A percentile compares a stretch with the other conserved stretches of the same genome.
phyloP scores from a whole-genome alignment of 2,797 vertebrate genomes.

The Gallinago nigripennis region DNA sequence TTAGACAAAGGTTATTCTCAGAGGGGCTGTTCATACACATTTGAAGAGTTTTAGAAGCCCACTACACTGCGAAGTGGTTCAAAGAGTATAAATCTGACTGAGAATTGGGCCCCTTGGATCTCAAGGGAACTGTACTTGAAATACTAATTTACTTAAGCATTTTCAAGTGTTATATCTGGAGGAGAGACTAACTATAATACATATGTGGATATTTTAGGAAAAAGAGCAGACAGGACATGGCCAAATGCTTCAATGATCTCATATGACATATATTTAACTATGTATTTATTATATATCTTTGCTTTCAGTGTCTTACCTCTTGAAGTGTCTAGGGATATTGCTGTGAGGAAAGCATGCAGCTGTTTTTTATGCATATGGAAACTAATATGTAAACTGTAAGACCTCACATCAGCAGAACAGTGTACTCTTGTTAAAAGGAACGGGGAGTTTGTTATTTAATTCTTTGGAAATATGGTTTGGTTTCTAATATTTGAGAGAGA shows the following conservation, averaged over 20 bases:
- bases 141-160: not conserved
- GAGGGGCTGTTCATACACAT: not conserved
- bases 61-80: not conserved
- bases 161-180: not conserved
- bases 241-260: not conserved
- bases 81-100: not conserved
- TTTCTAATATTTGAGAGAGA: not conserved
- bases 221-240: not conserved
- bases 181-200: not conserved
- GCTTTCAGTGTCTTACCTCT: not conserved
- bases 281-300: not conserved
- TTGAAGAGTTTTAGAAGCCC: constrained; percentile 4
- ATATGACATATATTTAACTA: not conserved
- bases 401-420: not conserved
- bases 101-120: not conserved
- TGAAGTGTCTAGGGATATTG: not conserved
- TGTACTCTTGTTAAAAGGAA: not conserved
- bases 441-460: not conserved
- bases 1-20: not conserved
- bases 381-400: not conserved
- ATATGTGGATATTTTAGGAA: not conserved
- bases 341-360: not conserved
- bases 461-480: not conserved
- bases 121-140: not conserved
- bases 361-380: not conserved